A percentile compares a stretch with the other conserved stretches of the same genome.
These are phyloP conservation scores for Oikopleura albicans DNA, from an alignment of 23 tunicate species.

Conservation along the genomic window DNA sequence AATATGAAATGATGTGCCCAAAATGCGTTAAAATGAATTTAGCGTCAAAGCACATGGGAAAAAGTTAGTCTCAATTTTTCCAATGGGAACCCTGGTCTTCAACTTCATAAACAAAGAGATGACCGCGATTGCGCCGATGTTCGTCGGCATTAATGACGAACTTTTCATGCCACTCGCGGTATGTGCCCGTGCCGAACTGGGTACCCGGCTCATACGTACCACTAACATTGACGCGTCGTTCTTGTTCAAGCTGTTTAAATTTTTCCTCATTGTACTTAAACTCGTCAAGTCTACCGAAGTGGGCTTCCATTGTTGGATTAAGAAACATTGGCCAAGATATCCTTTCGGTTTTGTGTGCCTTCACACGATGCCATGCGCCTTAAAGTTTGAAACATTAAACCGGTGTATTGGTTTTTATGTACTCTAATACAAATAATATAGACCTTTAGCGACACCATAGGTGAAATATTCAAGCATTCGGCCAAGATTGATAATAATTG, in stretches of 20 bases:
- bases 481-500: neutral
- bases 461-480: neutral
- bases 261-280: neutral
- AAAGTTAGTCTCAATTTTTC: too few relatives aligned
- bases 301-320: neutral
- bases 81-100: too few relatives aligned
- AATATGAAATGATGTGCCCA: too few relatives aligned
- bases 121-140: slow-evolving; percentile 5
- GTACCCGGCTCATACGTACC: slow-evolving; percentile 16
- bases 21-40: too few relatives aligned
- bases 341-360: neutral
- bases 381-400: too few relatives aligned
- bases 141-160: slow-evolving; percentile 11
- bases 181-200: neutral
- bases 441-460: neutral
- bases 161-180: slow-evolving; percentile 9
- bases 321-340: neutral
- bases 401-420: too few relatives aligned
- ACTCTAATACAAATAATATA: too few relatives aligned
- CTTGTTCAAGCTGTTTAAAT: neutral
- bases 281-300: neutral
- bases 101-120: neutral
- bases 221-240: slow-evolving; percentile 7
- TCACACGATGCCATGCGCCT: neutral
- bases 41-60: too few relatives aligned